Evolutionary conservation across 2,113 vertebrate species (phyloP).

Genomic region (Rhinoptilus africanus): DNA sequence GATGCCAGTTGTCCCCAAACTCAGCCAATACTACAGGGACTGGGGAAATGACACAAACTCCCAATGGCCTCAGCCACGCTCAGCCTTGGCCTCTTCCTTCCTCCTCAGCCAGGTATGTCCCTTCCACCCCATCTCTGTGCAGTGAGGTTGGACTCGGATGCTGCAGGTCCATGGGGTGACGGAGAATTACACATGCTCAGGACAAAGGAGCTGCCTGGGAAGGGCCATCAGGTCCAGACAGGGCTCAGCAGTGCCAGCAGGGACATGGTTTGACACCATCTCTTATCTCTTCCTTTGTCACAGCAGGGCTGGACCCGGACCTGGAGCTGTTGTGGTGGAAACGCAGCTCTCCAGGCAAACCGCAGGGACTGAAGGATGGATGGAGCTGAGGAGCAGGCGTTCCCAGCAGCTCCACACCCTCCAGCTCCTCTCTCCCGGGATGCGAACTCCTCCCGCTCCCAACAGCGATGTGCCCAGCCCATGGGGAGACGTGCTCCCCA

Average conservation of each 20-base stretch:
- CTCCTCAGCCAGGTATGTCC: not conserved
- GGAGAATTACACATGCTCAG: not conserved
- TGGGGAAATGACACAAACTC: not conserved
- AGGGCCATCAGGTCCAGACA: not conserved
- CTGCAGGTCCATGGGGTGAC: not conserved
- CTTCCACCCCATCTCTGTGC: not conserved
- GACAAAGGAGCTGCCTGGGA: not conserved
- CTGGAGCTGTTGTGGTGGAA: not conserved
- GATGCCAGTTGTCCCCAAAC: not conserved
- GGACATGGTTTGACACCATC: not conserved
- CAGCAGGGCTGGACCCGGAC: not conserved
- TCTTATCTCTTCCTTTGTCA: fast-evolving
- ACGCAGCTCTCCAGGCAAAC: too few species aligned
- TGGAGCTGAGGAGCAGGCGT: too few species aligned
- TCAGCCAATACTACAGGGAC: not conserved
- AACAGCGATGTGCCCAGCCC: fast-evolving
- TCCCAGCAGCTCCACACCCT: not conserved
- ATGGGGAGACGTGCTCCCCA: not conserved
- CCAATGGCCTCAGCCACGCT: not conserved
- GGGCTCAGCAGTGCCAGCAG: not conserved
- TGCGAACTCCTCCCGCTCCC: not conserved
- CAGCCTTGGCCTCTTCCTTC: not conserved
- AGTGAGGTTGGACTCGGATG: fast-evolving
- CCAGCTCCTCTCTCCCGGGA: not conserved
- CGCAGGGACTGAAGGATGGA: fast-evolving